These are phyloP conservation scores for Lumbricus terrestris DNA, from an alignment of 2,888 invertebrate species.

Conservation along the genomic window DNA sequence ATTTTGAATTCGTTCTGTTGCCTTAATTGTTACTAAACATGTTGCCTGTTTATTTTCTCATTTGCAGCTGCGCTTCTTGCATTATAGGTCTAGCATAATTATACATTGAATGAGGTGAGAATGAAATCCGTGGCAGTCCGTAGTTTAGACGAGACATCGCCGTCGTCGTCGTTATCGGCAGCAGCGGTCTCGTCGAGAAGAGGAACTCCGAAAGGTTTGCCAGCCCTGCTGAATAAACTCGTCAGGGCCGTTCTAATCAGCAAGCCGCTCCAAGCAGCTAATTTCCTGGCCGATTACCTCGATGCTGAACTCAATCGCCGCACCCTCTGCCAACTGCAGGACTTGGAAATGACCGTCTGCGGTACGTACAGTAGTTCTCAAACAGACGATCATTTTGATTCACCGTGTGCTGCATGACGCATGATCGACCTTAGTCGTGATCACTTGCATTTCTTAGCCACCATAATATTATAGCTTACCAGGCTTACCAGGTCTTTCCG, in stretches of 20 bases:
- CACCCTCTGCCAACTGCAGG: slow-evolving; percentile 9
- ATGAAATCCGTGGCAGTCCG: not conserved
- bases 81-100: too few relatives aligned
- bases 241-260: not conserved
- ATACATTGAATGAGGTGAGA: not conserved
- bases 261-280: not conserved
- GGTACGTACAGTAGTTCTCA: not conserved
- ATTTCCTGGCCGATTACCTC: slow-evolving; percentile 7
- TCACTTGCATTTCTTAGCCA: not conserved
- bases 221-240: not conserved
- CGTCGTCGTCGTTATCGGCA: not conserved
- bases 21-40: too few relatives aligned
- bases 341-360: not conserved
- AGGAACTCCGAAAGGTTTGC: not conserved
- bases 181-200: not conserved
- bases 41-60: not conserved
- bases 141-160: not conserved
- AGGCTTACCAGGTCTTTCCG: not conserved
- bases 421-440: too few relatives aligned
- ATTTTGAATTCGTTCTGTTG: not conserved
- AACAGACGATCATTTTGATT: not conserved
- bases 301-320: slow-evolving; percentile 9
- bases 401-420: too few relatives aligned
- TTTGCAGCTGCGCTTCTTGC: not conserved
- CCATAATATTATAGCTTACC: too few relatives aligned